Percentiles rank a stretch among this genome's conserved stretches.
These are phyloP conservation scores for Metaphire vulgaris DNA, from an alignment of 1,140 invertebrate genomes.

Conservation along the genomic window DNA sequence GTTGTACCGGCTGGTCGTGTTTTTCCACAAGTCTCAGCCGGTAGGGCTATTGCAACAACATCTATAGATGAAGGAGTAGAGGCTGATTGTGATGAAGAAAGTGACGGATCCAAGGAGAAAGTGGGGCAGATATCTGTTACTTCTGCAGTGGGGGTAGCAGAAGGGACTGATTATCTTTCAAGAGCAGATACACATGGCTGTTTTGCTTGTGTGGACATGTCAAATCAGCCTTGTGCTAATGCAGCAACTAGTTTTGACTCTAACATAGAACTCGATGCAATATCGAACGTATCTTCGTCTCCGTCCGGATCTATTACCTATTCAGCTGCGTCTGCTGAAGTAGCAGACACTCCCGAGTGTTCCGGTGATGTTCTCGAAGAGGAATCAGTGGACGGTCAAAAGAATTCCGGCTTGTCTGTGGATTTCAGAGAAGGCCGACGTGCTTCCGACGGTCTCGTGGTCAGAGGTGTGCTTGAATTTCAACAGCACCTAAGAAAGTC, in stretches of 20 bases:
- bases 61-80: background rate
- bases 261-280: slow-evolving; percentile 71
- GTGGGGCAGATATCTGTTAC: background rate
- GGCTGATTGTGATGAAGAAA: slow-evolving; percentile 53
- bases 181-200: background rate
- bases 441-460: slow-evolving; percentile 73
- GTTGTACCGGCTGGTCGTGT: background rate
- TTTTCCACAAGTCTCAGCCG: too few species aligned
- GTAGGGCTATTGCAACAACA: background rate
- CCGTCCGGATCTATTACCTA: slow-evolving; percentile 19
- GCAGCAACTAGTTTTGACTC: slow-evolving; percentile 80
- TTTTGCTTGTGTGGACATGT: background rate
- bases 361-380: slow-evolving; percentile 20
- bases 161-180: background rate
- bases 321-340: background rate
- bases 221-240: slow-evolving; percentile 4
- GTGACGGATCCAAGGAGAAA: slow-evolving; percentile 39
- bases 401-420: slow-evolving; percentile 68
- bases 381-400: slow-evolving; percentile 50
- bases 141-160: background rate
- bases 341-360: background rate
- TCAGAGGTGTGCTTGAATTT: slow-evolving; percentile 56
- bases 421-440: slow-evolving; percentile 78
- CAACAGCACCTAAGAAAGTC: slow-evolving; percentile 67
- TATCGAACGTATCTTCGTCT: slow-evolving; percentile 60